Evolutionary conservation across 2,888 invertebrate species (phyloP), one percentile per base, ranked within the genome.

Genomic region (Hoplodrina blanda): DNA sequence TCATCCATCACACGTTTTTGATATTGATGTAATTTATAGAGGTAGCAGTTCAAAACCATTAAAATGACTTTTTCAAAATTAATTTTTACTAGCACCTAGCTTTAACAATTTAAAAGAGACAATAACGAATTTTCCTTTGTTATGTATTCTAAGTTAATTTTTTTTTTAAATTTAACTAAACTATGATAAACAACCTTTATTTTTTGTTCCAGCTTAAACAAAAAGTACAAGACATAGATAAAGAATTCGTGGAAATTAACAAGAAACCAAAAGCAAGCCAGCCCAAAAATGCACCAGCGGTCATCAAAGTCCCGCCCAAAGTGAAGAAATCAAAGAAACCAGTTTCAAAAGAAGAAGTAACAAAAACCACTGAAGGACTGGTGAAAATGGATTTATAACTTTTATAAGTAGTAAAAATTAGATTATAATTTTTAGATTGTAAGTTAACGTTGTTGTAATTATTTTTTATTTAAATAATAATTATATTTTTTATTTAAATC

Each of bases 161-260:
- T 37, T 1, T 6, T 37, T 37, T 37, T 8, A 37, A n/a, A n/a
- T n/a, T 33, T 7, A 33, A 33, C 0, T 8, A 41, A 41, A 41
- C 5, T 13, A 41, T 10, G 3, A n/a, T 10, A 17, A 46, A 17
- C 2, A 41, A 46, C 46, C n/a, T 25, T 25, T 0, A 3, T 19
- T 60, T 69, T 62, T 53, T 60, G n/a, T 91, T 91, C 15, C 88
- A 95, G 95, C 91, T 96, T 4, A 95, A 95, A 80, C 92, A 95
- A 78, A 95, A 94, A 85, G 91, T 96, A 10, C 90, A 91, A 67
- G 93, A 94, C 11, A 93, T 95, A 41, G 95, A 96, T 75, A 94
- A 94, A 66, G 91, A 95, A 73, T 93, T 95, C 76, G 76, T 94
- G 52, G 93, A 94, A 83, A 91, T 94, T 4, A 93, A 84, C 60